Conservation (phyloP, 1,140 invertebrate genomes). For the Drosophila mauritiana region DNA sequence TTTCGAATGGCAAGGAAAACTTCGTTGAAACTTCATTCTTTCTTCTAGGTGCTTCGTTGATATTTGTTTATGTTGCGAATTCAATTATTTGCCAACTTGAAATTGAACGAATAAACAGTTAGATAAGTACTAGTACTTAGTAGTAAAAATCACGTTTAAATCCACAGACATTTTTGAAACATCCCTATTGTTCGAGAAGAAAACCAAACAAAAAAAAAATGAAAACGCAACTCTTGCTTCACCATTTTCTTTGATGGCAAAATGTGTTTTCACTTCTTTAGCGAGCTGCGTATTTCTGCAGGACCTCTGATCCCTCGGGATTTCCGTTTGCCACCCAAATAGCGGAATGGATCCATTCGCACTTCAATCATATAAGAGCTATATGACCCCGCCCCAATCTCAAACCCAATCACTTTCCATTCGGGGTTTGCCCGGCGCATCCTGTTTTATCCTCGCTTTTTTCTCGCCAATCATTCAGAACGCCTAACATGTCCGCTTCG, state of each 20-base stretch:
- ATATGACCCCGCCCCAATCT: not conserved
- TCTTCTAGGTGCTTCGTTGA: slow-evolving; percentile 5
- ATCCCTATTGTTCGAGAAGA: too few species aligned
- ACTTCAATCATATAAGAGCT: slow-evolving; percentile 29
- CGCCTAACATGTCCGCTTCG: slow-evolving; percentile 2
- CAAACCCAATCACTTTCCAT: slow-evolving; percentile 20
- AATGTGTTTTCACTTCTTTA: slow-evolving; percentile 43
- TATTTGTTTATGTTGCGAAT: slow-evolving; percentile 6
- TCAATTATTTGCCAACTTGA: slow-evolving; percentile 5
- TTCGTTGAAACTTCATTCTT: slow-evolving; percentile 9
- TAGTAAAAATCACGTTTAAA: too few species aligned
- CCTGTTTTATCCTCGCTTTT: not conserved
- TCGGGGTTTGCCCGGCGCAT: not conserved
- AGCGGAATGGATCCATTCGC: slow-evolving; percentile 17
- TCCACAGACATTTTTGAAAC: too few species aligned
- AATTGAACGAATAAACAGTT: not conserved
- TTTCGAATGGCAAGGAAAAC: slow-evolving; percentile 3
- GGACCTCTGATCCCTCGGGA: slow-evolving; percentile 12
- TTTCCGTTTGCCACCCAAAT: not conserved
- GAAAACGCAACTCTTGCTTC: not conserved
- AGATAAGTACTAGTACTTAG: not conserved
- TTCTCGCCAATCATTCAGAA: slow-evolving; percentile 36
- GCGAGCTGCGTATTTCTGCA: slow-evolving; percentile 4
- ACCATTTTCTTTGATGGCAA: slow-evolving; percentile 1
- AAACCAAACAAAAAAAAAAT: slow-evolving; percentile 1